Base-by-base conservation (phyloP, 2,113 vertebrate species). In the Heliornis fulica region DNA sequence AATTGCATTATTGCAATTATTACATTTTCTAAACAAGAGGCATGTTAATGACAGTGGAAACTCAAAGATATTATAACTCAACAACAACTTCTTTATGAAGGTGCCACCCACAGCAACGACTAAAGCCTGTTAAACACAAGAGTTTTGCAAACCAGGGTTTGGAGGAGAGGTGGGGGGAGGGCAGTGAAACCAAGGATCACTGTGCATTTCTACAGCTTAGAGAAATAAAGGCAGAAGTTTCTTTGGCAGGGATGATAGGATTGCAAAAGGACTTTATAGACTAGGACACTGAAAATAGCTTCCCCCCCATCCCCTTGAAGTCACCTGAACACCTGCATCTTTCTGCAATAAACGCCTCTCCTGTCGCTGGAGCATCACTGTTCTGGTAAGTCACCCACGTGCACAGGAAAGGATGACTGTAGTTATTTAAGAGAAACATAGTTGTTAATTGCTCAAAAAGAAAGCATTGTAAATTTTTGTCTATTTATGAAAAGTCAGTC, bases 81-180 rank as follows among this genome's bases (percentile, higher is more conserved):
- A 38, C 38, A 53, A 51, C 7, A 61, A 45, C 21, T 77, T 81
- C 23, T 72, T 17, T 38, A 10, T 31, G 41, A 22, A 76, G 72
- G 25, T 12, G 29, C 34, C 43, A 78, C 13, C 3, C 65, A 46
- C 16, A 74, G 36, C 40, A 78, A 29, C 40, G 18, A 45, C 26
- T 60, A 82, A 84, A 88, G 15, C 26, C 26, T 19, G 9, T 8
- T 60, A 34, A 85, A 65, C 8, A 40, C 8, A 36, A 0, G 28
- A 46, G 9, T 34, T 61, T 51, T 61, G 34, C 8, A 90, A 81
- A 85, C 20, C 11, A 21, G 20, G 45, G 45, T 46, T 46, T 3
- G 4, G 7, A n/a, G n/a, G n/a, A n/a, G n/a, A n/a, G 2, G 8
- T 45, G 10, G 0, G 0, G 29, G 2, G 36, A 16, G 29, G 29